A percentile compares a stretch with the other conserved stretches of the same genome.
These are phyloP conservation scores for Paraescarpia echinospica DNA, from an alignment of 1,140 invertebrate species.

Conservation along the genomic window DNA sequence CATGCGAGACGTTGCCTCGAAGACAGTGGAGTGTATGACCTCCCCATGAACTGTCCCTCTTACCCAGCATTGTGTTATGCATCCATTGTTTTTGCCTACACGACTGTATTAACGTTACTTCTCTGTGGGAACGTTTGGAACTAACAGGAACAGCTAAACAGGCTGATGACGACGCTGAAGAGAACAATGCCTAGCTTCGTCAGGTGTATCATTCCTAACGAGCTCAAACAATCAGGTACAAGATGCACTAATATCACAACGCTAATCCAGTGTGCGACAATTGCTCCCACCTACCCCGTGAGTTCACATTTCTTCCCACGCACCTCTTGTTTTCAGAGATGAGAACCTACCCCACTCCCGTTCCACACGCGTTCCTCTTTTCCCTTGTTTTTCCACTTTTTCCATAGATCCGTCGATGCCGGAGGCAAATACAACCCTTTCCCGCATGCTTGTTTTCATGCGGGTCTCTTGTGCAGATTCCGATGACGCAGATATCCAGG, in stretches of 20 bases:
- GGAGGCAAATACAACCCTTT: neutral
- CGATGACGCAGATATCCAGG: neutral
- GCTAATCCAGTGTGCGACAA: neutral
- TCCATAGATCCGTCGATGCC: neutral
- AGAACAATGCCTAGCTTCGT: slow-evolving; percentile 98
- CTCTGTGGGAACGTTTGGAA: neutral
- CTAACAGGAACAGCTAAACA: slow-evolving; percentile 8
- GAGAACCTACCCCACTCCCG: neutral
- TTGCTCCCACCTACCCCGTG: neutral
- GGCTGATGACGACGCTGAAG: slow-evolving; percentile 64
- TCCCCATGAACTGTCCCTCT: neutral
- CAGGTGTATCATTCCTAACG: slow-evolving; percentile 99
- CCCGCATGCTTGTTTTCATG: neutral
- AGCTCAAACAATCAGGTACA: slow-evolving; percentile 88
- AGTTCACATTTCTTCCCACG: neutral
- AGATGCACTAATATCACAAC: neutral
- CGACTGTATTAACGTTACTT: neutral
- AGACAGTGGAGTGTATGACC: neutral
- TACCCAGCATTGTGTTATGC: neutral
- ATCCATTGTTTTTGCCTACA: neutral
- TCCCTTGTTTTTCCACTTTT: neutral
- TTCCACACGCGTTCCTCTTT: neutral
- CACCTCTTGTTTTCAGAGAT: neutral
- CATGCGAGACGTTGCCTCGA: neutral
- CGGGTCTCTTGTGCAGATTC: neutral